phyloP scores from a whole-genome alignment of 2,113 vertebrate genomes.

The Dasyurus viverrinus region DNA sequence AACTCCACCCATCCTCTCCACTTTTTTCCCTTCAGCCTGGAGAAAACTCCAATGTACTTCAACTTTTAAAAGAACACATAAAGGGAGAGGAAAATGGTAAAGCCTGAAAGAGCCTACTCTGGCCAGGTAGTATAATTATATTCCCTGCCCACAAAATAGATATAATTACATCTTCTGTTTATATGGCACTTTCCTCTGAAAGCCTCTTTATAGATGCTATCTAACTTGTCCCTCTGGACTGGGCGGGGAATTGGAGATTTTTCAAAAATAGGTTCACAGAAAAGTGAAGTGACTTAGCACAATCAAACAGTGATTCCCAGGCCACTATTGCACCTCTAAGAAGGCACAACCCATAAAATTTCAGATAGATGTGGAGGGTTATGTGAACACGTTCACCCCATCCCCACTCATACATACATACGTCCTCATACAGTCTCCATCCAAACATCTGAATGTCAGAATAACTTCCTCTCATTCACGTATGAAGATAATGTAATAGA shows the following conservation, averaged over 20 bases:
- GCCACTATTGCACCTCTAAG: too few species aligned
- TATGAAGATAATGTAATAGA: background rate
- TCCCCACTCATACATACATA: too few species aligned
- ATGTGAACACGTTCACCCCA: rapidly evolving
- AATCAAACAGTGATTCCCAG: background rate
- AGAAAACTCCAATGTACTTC: background rate
- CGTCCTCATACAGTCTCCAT: background rate
- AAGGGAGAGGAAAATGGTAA: background rate
- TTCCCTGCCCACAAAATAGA: constrained; percentile 5
- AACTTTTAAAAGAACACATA: background rate
- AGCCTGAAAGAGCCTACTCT: background rate
- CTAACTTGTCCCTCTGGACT: background rate
- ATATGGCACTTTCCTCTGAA: constrained; percentile 14
- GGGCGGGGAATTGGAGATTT: background rate
- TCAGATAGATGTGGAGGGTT: background rate
- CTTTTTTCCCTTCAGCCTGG: background rate
- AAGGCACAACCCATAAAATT: background rate
- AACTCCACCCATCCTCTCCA: background rate
- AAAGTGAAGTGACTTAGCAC: background rate
- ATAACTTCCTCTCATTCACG: background rate
- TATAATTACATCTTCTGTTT: background rate
- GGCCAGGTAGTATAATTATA: background rate
- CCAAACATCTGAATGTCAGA: background rate
- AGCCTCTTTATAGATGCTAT: constrained; percentile 22
- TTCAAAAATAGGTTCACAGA: background rate